Conservation (phyloP, 2,113 vertebrate genomes). For the Heteronetta atricapilla region DNA sequence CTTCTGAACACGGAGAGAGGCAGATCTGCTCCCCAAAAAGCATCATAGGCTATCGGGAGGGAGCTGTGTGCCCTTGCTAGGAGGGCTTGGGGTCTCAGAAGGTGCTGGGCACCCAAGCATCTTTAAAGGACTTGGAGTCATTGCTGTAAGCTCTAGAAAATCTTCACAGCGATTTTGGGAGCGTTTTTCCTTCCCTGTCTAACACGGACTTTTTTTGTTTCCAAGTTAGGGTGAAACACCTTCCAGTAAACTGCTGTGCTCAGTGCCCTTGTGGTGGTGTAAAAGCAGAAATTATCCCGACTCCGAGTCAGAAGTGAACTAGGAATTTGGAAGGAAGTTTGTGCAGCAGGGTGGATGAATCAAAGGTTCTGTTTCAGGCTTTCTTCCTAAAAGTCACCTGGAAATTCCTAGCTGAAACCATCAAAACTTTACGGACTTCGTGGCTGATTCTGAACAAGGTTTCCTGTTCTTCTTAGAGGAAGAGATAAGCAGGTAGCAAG, state of each 20-base stretch:
- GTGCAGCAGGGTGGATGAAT: neutral
- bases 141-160: neutral
- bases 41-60: fast-evolving
- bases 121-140: neutral
- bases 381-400: neutral
- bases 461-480: neutral
- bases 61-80: fast-evolving
- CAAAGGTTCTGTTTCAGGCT: neutral
- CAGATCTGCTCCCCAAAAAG: neutral
- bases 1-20: neutral
- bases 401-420: neutral
- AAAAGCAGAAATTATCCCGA: neutral
- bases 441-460: neutral
- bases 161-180: neutral
- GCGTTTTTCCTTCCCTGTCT: neutral
- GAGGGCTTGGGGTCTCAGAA: neutral
- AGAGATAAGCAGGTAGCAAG: neutral
- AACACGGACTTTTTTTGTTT: neutral
- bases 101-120: neutral
- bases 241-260: neutral
- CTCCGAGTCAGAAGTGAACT: neutral
- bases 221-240: neutral
- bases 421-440: fast-evolving
- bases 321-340: neutral
- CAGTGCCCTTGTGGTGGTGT: neutral